Conservation (phyloP, 23 tunicate genomes). For the Trididemnum miniatum region DNA sequence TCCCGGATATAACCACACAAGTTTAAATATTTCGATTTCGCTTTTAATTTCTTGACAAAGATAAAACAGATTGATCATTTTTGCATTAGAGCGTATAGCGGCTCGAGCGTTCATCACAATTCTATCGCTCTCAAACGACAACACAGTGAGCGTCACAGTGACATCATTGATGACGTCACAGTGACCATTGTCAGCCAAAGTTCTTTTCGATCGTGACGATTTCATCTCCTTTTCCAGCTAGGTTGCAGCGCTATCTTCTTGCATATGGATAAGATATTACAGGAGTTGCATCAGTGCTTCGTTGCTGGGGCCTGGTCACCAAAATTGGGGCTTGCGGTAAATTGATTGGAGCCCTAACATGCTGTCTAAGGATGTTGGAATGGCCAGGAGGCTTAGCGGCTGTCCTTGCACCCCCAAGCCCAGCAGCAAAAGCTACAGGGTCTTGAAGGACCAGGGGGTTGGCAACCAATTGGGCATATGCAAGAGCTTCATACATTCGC, state of each 20-base stretch:
- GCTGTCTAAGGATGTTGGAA: background rate
- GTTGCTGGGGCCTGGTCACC: background rate
- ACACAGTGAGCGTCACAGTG: conserved; percentile 30
- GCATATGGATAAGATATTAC: background rate
- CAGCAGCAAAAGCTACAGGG: background rate
- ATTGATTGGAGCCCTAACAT: background rate
- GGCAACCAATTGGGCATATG: background rate
- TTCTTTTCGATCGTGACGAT: no score
- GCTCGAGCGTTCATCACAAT: no score
- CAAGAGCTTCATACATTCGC: background rate
- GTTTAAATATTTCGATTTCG: no score
- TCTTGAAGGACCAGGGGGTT: background rate
- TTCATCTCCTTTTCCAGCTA: no score
- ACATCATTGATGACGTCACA: conserved; percentile 15
- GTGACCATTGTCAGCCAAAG: no score
- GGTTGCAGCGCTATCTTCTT: conserved; percentile 15
- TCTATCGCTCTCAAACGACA: no score
- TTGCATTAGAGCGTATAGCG: no score
- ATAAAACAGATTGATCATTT: no score
- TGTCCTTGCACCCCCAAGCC: background rate
- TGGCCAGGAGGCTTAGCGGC: background rate
- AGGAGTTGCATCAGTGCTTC: background rate
- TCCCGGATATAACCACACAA: no score
- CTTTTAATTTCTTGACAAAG: no score
- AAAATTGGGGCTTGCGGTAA: conserved; percentile 12